Evolutionary conservation across 2,888 invertebrate genomes (phyloP).

Genomic region (Leptinotarsa tumamoca): DNA sequence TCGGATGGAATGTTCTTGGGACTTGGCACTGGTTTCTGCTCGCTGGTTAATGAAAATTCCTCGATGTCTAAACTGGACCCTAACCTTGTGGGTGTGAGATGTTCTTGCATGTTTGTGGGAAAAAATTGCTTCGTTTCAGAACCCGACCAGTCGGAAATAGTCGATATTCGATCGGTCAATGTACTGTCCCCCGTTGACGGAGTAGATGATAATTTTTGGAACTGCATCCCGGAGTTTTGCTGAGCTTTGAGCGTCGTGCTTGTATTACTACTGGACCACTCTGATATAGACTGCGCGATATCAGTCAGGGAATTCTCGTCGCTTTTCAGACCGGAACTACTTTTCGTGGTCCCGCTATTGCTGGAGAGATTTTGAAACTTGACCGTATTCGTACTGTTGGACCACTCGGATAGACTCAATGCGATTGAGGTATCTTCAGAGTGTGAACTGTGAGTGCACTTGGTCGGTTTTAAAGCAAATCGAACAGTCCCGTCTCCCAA

Average conservation of each 20-base stretch:
- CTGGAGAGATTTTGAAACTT: slow-evolving; percentile 83
- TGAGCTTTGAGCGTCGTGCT: slow-evolving; percentile 77
- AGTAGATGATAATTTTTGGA: slow-evolving; percentile 64
- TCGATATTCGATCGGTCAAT: slow-evolving; percentile 78
- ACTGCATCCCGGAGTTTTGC: slow-evolving; percentile 59
- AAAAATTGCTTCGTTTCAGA: slow-evolving; percentile 76
- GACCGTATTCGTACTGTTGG: slow-evolving; percentile 87
- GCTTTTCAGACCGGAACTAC: slow-evolving; percentile 77
- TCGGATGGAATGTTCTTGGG: slow-evolving; percentile 64
- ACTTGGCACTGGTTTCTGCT: slow-evolving; percentile 58
- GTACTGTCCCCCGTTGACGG: slow-evolving; percentile 63
- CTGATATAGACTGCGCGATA: slow-evolving; percentile 83
- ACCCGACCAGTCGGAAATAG: slow-evolving; percentile 85
- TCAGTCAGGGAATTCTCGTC: slow-evolving; percentile 82
- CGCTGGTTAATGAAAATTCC: slow-evolving; percentile 56
- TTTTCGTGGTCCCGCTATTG: slow-evolving; percentile 70
- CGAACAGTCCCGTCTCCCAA: slow-evolving; percentile 83
- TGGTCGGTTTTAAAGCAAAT: slow-evolving; percentile 82
- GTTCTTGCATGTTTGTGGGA: slow-evolving; percentile 46
- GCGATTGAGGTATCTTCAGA: slow-evolving; percentile 90
- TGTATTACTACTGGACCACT: slow-evolving; percentile 84
- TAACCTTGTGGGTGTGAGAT: slow-evolving; percentile 56
- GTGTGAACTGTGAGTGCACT: slow-evolving; percentile 85
- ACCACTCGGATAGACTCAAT: slow-evolving; percentile 88
- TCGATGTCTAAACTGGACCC: slow-evolving; percentile 62